These are phyloP conservation scores for Drosophila prosaltans DNA, from an alignment of 1,140 invertebrate species.

Conservation along the genomic window DNA sequence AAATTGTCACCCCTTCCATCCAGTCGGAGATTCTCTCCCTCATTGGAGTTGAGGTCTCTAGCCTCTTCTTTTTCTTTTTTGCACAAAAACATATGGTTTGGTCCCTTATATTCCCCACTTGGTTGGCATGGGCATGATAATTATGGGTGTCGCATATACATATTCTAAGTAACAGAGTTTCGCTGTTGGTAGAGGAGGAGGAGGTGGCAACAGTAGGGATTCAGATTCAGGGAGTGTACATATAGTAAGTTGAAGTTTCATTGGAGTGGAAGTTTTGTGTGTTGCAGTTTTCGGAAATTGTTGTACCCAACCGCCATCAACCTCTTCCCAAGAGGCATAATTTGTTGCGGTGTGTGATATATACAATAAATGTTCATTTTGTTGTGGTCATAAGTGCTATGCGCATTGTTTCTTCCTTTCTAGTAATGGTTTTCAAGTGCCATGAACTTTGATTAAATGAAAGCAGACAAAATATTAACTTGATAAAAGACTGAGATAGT, in stretches of 20 bases:
- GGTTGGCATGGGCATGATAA: conserved; percentile 41
- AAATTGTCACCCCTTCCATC: conserved; percentile 46
- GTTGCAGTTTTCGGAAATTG: conserved; percentile 34
- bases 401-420: neutral
- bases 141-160: conserved; percentile 49
- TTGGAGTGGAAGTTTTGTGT: conserved; percentile 32
- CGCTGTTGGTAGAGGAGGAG: neutral
- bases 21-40: conserved; percentile 18
- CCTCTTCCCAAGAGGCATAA: conserved; percentile 36
- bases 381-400: conserved; percentile 35
- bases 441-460: conserved; percentile 8
- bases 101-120: conserved; percentile 14
- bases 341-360: conserved; percentile 39
- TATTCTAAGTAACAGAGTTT: conserved; percentile 10
- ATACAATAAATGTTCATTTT: conserved; percentile 43
- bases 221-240: conserved; percentile 19
- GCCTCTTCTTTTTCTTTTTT: conserved; percentile 3
- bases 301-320: neutral
- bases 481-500: too few relatives aligned
- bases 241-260: conserved; percentile 29
- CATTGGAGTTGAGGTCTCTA: conserved; percentile 6
- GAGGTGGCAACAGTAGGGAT: neutral
- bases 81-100: conserved; percentile 43
- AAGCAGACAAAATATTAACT: neutral
- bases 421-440: neutral